Conservation (phyloP, 2,888 invertebrate genomes). For the Yponomeuta cagnagella region DNA sequence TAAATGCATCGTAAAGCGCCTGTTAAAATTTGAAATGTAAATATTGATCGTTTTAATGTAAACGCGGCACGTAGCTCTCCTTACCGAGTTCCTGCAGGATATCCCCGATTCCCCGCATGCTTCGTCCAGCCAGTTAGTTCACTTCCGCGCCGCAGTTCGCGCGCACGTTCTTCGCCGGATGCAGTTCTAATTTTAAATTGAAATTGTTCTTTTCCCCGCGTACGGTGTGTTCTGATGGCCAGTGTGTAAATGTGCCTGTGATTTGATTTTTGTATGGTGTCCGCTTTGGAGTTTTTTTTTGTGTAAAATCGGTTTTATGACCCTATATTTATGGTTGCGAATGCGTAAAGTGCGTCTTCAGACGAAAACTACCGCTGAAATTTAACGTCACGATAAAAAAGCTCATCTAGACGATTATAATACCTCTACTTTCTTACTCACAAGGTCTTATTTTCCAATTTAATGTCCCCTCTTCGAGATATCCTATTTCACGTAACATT, state of each 20-base stretch:
- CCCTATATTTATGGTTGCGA: not conserved
- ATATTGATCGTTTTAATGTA: conserved; percentile 68
- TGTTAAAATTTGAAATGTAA: conserved; percentile 66
- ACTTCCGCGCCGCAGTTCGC: conserved; percentile 58
- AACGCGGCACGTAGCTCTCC: conserved; percentile 46
- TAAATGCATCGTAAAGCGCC: conserved; percentile 31
- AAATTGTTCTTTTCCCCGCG: conserved; percentile 9
- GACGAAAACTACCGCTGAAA: not conserved
- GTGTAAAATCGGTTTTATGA: not conserved
- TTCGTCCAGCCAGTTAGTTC: conserved; percentile 47
- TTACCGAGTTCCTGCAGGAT: conserved; percentile 50
- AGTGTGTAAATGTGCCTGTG: not conserved
- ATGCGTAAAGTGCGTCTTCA: too few relatives aligned
- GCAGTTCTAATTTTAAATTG: conserved; percentile 42
- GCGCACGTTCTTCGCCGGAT: conserved; percentile 52
- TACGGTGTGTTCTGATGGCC: not conserved
- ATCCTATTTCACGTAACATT: not conserved
- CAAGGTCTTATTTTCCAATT: not conserved
- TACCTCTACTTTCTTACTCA: not conserved
- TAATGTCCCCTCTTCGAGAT: not conserved
- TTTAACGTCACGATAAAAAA: not conserved
- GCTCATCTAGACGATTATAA: not conserved
- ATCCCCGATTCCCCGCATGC: conserved; percentile 47
- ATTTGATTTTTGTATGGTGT: conserved; percentile 1
- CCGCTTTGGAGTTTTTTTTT: not conserved